phyloP scores from a whole-genome alignment of 2,888 invertebrate species.

The Pemphredon lugubris region DNA sequence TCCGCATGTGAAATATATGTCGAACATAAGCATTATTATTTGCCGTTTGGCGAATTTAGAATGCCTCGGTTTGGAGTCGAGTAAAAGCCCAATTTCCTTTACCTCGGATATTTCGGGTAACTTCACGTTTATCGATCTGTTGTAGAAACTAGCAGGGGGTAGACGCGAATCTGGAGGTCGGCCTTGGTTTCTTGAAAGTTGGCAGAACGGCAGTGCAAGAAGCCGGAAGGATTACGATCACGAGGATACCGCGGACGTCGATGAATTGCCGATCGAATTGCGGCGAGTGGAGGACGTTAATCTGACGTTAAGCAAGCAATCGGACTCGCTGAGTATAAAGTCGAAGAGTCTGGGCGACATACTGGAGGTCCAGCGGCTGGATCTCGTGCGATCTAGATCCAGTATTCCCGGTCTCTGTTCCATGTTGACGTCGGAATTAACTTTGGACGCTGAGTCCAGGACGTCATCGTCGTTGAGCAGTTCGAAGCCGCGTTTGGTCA shows the following conservation, averaged over 20 bases:
- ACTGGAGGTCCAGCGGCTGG: slow-evolving; percentile 87
- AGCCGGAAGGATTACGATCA: slow-evolving; percentile 71
- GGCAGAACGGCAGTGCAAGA: slow-evolving; percentile 83
- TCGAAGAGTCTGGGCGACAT: slow-evolving; percentile 93
- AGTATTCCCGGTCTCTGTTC: slow-evolving; percentile 86
- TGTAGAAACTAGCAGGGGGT: slow-evolving; percentile 89
- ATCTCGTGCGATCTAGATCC: slow-evolving; percentile 88
- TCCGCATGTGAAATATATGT: slow-evolving; percentile 20
- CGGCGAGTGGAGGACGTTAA: slow-evolving; percentile 88
- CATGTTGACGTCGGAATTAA: slow-evolving; percentile 69
- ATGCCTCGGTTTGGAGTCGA: too few species aligned
- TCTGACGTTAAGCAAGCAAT: slow-evolving; percentile 64
- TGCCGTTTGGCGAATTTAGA: too few species aligned
- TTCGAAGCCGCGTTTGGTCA: slow-evolving; percentile 88
- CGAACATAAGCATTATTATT: not conserved
- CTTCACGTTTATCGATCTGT: not conserved
- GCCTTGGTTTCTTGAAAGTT: slow-evolving; percentile 91
- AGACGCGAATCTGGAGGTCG: slow-evolving; percentile 84
- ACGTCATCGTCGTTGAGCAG: slow-evolving; percentile 67
- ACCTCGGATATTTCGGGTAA: not conserved
- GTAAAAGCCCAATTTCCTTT: too few species aligned
- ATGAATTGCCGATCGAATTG: slow-evolving; percentile 94
- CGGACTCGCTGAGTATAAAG: slow-evolving; percentile 85
- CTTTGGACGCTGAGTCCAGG: slow-evolving; percentile 63
- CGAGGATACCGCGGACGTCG: slow-evolving; percentile 84